phyloP scores from a whole-genome alignment of 2,888 invertebrate species.

The Mylabris sibirica region DNA sequence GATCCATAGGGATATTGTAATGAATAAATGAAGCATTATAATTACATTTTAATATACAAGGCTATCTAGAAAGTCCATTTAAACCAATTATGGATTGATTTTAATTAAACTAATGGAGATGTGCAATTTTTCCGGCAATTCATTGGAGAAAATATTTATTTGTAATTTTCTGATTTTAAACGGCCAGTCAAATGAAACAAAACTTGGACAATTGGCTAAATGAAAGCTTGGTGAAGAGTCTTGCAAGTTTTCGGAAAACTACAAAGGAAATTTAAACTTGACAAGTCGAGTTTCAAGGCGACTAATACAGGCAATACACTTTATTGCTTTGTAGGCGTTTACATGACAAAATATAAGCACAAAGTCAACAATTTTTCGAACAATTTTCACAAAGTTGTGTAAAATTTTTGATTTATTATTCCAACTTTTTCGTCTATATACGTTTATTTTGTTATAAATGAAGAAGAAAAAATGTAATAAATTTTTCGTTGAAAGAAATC shows the following conservation, averaged over 20 bases:
- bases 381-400: not conserved
- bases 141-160: too few species aligned
- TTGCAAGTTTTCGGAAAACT: too few species aligned
- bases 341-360: too few species aligned
- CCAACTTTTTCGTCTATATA: not conserved
- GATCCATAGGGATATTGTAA: not conserved
- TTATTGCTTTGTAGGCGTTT: not conserved
- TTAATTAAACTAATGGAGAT: not conserved
- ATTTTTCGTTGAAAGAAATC: not conserved
- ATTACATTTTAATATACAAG: conserved; percentile 11
- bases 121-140: too few species aligned
- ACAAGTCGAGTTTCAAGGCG: too few species aligned
- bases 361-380: not conserved
- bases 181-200: too few species aligned
- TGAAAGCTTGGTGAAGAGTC: too few species aligned
- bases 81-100: not conserved
- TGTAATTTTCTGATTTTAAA: too few species aligned
- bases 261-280: too few species aligned
- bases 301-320: too few species aligned
- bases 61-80: conserved; percentile 3
- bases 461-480: not conserved
- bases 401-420: conserved; percentile 7
- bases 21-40: conserved; percentile 9
- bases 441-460: not conserved
- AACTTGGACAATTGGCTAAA: too few species aligned